phyloP scores from a whole-genome alignment of 2,113 vertebrate species.

The Cyanistes caeruleus region DNA sequence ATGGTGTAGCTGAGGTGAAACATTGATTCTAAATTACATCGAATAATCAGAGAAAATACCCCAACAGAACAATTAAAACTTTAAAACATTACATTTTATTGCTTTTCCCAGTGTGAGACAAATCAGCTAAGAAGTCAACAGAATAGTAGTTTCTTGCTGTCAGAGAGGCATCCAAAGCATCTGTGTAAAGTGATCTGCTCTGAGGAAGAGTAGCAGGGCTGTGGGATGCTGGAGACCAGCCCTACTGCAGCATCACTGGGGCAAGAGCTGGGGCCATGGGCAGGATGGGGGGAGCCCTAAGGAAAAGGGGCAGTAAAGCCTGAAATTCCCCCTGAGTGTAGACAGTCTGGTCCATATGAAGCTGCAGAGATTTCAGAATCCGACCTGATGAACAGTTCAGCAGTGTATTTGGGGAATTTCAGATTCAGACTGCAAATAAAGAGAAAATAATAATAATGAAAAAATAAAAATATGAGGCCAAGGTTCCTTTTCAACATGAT shows the following conservation, averaged over 20 bases:
- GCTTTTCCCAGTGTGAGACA: background rate
- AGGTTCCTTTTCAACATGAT: constrained; percentile 12
- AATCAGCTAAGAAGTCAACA: background rate
- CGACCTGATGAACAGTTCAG: background rate
- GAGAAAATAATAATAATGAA: background rate
- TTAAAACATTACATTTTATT: background rate
- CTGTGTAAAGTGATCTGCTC: background rate
- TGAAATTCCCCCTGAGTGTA: background rate
- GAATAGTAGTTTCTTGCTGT: background rate
- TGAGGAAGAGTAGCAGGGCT: background rate
- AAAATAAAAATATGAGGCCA: background rate
- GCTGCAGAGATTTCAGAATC: background rate
- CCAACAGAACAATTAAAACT: background rate
- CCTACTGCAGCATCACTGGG: background rate
- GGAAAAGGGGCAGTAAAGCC: background rate
- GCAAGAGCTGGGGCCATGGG: background rate
- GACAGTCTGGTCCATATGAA: background rate
- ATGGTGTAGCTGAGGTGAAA: background rate
- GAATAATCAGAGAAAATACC: background rate
- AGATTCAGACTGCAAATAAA: background rate
- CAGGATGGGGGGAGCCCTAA: accelerated
- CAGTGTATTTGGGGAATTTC: background rate
- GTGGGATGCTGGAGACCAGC: background rate
- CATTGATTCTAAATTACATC: background rate
- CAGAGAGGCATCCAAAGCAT: background rate